Base-by-base conservation (phyloP, 2,888 invertebrate genomes). In the Agriopis marginaria region DNA sequence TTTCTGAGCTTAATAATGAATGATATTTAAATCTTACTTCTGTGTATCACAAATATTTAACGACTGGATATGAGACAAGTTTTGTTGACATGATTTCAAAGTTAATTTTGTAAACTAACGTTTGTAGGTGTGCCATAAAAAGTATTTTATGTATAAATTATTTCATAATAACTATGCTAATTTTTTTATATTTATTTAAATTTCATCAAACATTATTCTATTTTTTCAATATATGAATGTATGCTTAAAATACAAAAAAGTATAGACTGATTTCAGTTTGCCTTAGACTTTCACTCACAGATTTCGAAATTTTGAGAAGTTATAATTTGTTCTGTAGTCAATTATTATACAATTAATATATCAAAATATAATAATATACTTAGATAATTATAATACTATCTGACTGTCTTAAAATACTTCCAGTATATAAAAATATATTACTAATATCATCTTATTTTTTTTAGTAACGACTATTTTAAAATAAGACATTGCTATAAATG, bases 201-300 rank as follows among this genome's bases (percentile, higher is more conserved):
- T 47, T 23, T 45, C 65, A 45, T 53, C 12, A 4, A 55, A 9
- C 9, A 59, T 23, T 23, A 11, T 44, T 23, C 0, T 44, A n/a
- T 51, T 10, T 40, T 53, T 49, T 4, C 58, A 39, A 51, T 23
- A 17, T 42, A 47, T 49, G 0, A 55, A 51, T 47, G 42, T 32
- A 65, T 62, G 67, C 54, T 53, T 65, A 64, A 51, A 40, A 49
- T 8, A 63, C 51, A 45, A 68, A 61, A 49, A 61, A 63, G 68
- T 80, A 84, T 82, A 83, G 85, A 85, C 85, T 86, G 85, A 85
- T 72, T 82, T 85, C 75, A 75, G 80, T 85, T 83, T 78, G 81
- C 82, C 82, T 83, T 84, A 76, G 73, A 76, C 63, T 64, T 71
- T 63, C 68, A 68, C 12, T 63, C 68, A 68, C 12, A 63, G 55